These are phyloP conservation scores for Capra hircus DNA, from an alignment of 2,113 vertebrate species.

Conservation along the genomic window DNA sequence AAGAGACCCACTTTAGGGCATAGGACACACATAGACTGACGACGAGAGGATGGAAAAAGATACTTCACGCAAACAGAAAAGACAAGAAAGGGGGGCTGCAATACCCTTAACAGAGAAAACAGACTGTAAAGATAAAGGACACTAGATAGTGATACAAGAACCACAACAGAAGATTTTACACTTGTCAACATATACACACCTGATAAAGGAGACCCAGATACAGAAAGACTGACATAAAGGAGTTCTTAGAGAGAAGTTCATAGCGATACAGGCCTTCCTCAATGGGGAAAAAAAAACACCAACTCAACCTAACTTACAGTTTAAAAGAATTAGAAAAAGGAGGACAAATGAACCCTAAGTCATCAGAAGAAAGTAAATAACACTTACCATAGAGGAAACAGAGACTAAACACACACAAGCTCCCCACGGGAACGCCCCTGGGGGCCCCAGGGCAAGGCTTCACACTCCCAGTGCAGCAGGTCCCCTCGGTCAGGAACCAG, in stretches of 20 bases:
- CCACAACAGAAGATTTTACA: background rate
- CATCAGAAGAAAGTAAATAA: background rate
- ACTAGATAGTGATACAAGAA: background rate
- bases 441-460: background rate
- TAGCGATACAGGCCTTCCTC: background rate
- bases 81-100: too few relatives aligned
- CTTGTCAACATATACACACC: background rate
- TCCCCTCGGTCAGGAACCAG: background rate
- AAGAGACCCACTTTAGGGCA: background rate
- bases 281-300: background rate
- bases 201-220: background rate
- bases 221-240: background rate
- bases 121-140: background rate
- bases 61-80: background rate
- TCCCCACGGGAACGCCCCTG: background rate
- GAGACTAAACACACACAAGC: background rate
- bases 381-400: background rate
- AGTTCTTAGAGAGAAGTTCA: background rate
- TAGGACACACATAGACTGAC: fast-evolving
- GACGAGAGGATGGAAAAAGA: background rate
- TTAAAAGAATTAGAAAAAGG: background rate
- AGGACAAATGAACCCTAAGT: background rate
- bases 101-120: background rate
- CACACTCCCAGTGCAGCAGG: background rate
- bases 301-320: background rate